A percentile compares a stretch with the other conserved stretches of the same genome.
Conservation (phyloP, 2,888 invertebrate species). For the Tanypteryx hageni region DNA sequence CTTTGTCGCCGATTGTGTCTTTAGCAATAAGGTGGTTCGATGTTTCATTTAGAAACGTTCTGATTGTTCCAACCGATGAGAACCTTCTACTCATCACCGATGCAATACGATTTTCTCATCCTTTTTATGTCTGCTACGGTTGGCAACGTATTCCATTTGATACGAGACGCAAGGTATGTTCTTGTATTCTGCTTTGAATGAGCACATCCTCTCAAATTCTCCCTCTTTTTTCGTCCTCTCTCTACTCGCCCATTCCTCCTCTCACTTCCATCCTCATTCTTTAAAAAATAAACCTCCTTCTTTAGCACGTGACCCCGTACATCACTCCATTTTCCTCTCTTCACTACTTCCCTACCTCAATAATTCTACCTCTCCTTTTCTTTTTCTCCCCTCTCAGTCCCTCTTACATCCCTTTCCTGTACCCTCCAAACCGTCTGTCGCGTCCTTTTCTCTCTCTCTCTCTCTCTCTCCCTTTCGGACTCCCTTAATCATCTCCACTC, state of each 20-base stretch:
- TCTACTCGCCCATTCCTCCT: background rate
- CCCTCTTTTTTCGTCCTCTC: background rate
- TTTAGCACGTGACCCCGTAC: background rate
- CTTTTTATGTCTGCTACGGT: too few species aligned
- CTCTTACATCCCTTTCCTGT: background rate
- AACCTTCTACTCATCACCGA: too few species aligned
- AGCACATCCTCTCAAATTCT: background rate
- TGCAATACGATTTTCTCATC: too few species aligned
- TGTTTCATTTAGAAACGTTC: too few species aligned
- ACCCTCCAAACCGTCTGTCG: background rate
- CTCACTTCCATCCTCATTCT: background rate
- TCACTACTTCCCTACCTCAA: background rate
- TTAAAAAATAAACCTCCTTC: background rate
- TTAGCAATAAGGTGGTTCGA: too few species aligned
- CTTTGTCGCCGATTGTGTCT: too few species aligned
- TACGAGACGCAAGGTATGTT: background rate
- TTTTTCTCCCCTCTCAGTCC: background rate
- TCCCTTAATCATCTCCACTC: constrained; percentile 23
- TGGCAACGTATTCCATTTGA: too few species aligned
- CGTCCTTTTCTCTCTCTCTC: background rate
- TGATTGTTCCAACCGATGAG: too few species aligned
- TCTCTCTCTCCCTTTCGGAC: background rate
- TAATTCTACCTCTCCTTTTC: background rate
- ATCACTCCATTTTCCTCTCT: background rate
- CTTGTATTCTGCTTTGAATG: background rate